phyloP scores from a whole-genome alignment of 2,797 vertebrate genomes.

The Mionectes olivaceus region DNA sequence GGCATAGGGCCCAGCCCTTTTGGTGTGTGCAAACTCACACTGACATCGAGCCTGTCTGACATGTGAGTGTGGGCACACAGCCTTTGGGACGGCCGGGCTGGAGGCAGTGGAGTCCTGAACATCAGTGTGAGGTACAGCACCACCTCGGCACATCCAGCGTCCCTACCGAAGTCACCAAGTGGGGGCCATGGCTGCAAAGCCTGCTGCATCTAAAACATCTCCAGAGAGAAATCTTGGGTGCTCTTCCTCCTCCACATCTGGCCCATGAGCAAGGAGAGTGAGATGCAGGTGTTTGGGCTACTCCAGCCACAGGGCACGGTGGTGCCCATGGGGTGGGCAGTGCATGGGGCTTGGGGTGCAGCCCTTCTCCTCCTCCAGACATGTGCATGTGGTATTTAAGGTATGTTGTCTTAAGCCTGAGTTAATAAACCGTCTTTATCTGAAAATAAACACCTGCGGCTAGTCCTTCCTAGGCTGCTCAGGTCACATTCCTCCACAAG shows the following conservation, averaged over 20 bases:
- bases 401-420: not conserved
- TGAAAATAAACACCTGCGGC: slow-evolving; percentile 40
- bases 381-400: not conserved
- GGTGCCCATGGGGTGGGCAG: not conserved
- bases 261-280: not conserved
- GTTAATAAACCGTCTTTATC: not conserved
- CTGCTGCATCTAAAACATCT: not conserved
- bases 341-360: not conserved
- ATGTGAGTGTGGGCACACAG: accelerated
- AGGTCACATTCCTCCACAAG: slow-evolving; percentile 70
- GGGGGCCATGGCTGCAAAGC: accelerated
- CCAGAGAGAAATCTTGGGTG: not conserved
- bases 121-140: accelerated
- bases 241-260: not conserved
- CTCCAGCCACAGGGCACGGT: accelerated
- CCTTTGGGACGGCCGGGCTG: accelerated
- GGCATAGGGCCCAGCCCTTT: not conserved
- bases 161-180: accelerated
- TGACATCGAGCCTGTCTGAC: accelerated
- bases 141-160: accelerated
- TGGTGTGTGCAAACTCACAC: accelerated
- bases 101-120: too few species aligned
- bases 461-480: slow-evolving; percentile 38
- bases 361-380: not conserved
- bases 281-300: not conserved